Conservation (phyloP, 2,888 invertebrate species). For the Paralinhomoeus sp. region DNA sequence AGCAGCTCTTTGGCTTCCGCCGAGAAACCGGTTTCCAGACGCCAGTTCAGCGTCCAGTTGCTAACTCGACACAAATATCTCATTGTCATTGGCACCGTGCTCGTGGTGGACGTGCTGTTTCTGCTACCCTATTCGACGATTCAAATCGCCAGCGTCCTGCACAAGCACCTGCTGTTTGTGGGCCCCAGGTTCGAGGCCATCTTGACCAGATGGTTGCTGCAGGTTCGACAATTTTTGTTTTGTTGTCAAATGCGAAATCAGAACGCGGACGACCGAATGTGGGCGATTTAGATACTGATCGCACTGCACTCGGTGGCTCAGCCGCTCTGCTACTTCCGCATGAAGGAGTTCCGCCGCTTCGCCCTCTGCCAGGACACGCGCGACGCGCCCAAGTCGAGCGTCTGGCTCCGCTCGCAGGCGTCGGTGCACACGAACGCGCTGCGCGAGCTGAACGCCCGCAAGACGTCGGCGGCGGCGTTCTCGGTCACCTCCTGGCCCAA, state of each 20-base stretch:
- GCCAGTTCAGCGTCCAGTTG: neutral
- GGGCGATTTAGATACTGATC: neutral
- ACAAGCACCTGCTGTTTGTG: neutral
- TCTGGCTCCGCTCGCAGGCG: neutral
- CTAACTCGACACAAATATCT: conserved; percentile 23
- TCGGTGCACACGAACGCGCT: no score
- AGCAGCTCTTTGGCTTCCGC: no score
- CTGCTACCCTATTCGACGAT: conserved; percentile 20
- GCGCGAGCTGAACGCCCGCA: no score
- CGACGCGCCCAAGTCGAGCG: neutral
- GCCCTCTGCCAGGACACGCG: neutral
- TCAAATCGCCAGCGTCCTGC: neutral
- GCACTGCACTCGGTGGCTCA: conserved; percentile 13
- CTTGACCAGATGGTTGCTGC: neutral
- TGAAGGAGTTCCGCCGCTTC: conserved; percentile 12
- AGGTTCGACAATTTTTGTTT: neutral
- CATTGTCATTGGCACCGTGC: conserved; percentile 22
- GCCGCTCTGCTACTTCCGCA: conserved; percentile 15
- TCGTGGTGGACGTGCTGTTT: conserved; percentile 22
- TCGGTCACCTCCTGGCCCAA: no score
- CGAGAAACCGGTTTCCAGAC: no score
- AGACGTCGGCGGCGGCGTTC: no score
- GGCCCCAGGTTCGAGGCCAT: neutral
- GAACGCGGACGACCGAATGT: neutral
- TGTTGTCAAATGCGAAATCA: neutral